These are phyloP conservation scores for Chelonus insularis DNA, from an alignment of 1,140 invertebrate genomes.

Conservation along the genomic window DNA sequence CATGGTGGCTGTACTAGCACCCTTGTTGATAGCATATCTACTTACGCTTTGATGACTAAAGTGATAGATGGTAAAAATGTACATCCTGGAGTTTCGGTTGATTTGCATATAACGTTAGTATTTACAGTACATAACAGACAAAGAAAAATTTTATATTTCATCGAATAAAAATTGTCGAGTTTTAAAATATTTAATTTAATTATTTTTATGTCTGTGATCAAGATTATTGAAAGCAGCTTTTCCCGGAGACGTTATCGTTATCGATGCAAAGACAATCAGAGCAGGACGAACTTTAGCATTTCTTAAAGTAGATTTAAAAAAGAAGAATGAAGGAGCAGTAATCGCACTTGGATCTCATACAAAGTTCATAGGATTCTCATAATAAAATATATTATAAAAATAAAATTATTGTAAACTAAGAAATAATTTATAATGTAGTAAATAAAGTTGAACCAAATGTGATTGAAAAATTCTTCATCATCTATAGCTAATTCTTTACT, in stretches of 20 bases:
- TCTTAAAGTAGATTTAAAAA: slow-evolving; percentile 74
- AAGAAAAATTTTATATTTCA: background rate
- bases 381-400: no score
- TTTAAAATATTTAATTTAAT: slow-evolving; percentile 3
- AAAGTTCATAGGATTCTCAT: slow-evolving; percentile 66
- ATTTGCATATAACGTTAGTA: slow-evolving; percentile 72
- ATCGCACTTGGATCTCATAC: slow-evolving; percentile 80
- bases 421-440: no score
- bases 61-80: slow-evolving; percentile 59
- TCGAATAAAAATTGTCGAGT: no score
- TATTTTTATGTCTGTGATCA: slow-evolving; percentile 16
- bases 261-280: slow-evolving; percentile 79
- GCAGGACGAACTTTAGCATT: slow-evolving; percentile 80
- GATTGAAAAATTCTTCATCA: no score
- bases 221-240: slow-evolving; percentile 75
- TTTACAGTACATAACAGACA: background rate
- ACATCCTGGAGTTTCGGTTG: slow-evolving; percentile 72
- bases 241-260: slow-evolving; percentile 75
- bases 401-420: no score
- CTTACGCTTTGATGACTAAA: slow-evolving; percentile 74
- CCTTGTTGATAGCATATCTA: slow-evolving; percentile 81
- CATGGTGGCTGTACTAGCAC: slow-evolving; percentile 85
- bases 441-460: no score
- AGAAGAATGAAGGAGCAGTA: slow-evolving; percentile 71
- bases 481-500: no score